Base-by-base conservation (phyloP, 2,113 vertebrate genomes). In the Ivindomyrus marchei region DNA sequence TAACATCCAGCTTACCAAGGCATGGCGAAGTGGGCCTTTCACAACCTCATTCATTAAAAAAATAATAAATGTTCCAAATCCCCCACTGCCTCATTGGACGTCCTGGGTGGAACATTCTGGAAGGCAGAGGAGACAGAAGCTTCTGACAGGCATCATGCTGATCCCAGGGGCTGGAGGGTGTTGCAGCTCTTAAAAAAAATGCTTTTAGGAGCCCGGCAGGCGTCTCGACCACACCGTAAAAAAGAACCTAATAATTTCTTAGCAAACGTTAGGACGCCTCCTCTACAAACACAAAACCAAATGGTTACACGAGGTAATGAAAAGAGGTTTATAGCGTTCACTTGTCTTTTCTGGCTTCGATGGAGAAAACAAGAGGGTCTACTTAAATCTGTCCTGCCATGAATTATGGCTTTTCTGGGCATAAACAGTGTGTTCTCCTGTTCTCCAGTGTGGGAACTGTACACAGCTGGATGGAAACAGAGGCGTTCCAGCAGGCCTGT, bases 11-110 rank as follows among this genome's bases (percentile, higher is more conserved):
- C 58, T 50, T 53, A 50, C 84, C 53, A 50, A 47, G 52, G 83
- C 53, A 36, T 66, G 45, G 39, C 42, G 5, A 86, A 86, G 83
- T 86, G 45, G 62, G 56, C 84, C 58, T 87, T 86, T 87, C 53
- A 90, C 24, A 88, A n/a, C 19, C 52, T 85, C 39, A 89, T 47
- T 89, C 53, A 89, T 62, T 58, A 62, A 85, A 58, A 85, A 80
- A 11, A 21, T 7, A 39, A 45, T 21, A 15, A 21, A 31, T 47
- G 52, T 56, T 56, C 10, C 31, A 24, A 4, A 39, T n/a, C 53
- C 21, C 31, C 49, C 74, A 5, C 50, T 84, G 47, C 74, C 70
- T 84, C 11, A 9, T 15, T 52, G 49, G 49, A 45, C 56, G 31
- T n/a, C 49, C 36, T 13, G 87, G 24, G 9, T 88, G 56, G 39